Percentiles rank a stretch among this genome's conserved stretches.
Evolutionary conservation across 2,888 invertebrate species (phyloP).

Genomic region (Acanthosepion lycidas): DNA sequence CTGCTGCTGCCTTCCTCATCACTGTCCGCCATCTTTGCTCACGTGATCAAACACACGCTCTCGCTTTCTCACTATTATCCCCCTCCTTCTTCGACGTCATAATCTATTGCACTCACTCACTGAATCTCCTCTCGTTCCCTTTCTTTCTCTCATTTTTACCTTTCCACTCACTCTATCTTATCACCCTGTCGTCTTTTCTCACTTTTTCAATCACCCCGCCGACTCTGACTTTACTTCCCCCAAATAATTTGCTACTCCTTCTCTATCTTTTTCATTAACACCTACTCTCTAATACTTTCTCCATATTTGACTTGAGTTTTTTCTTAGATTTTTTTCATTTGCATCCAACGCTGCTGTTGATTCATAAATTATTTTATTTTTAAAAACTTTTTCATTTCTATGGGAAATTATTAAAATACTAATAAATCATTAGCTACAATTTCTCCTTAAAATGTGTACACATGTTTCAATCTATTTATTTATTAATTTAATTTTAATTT

Average conservation of each 20-base stretch:
- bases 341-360: not conserved
- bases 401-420: not conserved
- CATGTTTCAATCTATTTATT: not conserved
- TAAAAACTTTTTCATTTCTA: not conserved
- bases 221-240: not conserved
- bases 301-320: not conserved
- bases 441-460: not conserved
- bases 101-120: not conserved
- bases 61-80: not conserved
- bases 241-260: not conserved
- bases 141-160: not conserved
- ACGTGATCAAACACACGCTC: slow-evolving; percentile 63
- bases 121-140: not conserved
- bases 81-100: not conserved
- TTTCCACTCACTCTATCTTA: not conserved
- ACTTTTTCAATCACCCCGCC: not conserved
- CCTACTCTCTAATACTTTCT: not conserved
- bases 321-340: not conserved
- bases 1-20: slow-evolving; percentile 64
- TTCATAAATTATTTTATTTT: not conserved
- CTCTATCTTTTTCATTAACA: not conserved
- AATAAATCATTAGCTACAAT: not conserved
- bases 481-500: no score
- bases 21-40: slow-evolving; percentile 71
- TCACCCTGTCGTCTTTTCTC: not conserved